Evolutionary conservation across 2,797 vertebrate genomes (phyloP).

Genomic region (Chloroceryle inda): DNA sequence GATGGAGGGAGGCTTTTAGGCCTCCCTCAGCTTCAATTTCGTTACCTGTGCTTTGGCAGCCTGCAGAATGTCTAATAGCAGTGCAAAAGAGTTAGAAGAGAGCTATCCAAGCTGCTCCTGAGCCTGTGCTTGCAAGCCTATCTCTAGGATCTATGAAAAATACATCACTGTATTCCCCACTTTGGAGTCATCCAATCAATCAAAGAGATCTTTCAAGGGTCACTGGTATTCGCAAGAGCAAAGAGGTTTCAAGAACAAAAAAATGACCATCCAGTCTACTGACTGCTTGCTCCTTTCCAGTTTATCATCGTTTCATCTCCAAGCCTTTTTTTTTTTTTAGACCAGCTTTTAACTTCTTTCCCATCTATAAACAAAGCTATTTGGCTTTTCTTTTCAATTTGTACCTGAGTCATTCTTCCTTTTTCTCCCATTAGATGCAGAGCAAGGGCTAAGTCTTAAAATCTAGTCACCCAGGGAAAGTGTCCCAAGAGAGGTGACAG

Average conservation of each 20-base stretch:
- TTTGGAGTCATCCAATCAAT: constrained; percentile 36
- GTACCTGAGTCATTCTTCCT: neutral
- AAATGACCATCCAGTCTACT: neutral
- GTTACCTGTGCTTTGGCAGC: constrained; percentile 34
- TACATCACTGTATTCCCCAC: neutral
- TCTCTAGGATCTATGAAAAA: constrained; percentile 39
- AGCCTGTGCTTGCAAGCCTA: neutral
- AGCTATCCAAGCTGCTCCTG: constrained; percentile 15
- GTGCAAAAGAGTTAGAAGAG: constrained; percentile 25
- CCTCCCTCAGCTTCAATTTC: constrained; percentile 52
- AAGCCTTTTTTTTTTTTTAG: neutral
- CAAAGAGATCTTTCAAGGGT: constrained; percentile 62
- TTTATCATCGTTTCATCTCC: constrained; percentile 28
- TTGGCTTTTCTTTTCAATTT: neutral
- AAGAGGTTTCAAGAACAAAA: constrained; percentile 25
- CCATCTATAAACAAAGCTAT: neutral
- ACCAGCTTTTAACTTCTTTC: neutral
- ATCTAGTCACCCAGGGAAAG: neutral
- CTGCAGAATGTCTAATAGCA: constrained; percentile 18
- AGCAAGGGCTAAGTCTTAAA: neutral
- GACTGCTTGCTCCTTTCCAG: neutral
- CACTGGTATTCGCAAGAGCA: constrained; percentile 8
- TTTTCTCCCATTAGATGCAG: neutral
- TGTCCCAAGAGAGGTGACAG: neutral
- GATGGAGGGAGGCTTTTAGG: constrained; percentile 45